Conservation (phyloP, 2,797 vertebrate genomes). For the Hippocampus kuda region DNA sequence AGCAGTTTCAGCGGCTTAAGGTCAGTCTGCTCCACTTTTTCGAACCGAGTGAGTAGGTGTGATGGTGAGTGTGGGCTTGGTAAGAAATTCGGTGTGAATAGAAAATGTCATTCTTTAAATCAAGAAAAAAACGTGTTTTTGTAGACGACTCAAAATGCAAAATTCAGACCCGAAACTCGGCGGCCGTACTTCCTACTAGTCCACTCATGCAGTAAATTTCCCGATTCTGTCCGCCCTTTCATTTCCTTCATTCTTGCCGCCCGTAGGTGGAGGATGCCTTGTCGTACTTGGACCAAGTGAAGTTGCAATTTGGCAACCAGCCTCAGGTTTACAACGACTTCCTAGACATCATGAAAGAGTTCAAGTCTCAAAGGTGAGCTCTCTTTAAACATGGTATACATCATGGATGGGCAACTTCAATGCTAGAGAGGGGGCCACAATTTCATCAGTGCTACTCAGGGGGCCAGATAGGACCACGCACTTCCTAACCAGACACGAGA, state of each 20-base stretch:
- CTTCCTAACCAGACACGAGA: no score
- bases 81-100: neutral
- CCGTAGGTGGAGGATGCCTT: constrained; percentile 95
- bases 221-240: neutral
- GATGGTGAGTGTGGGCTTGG: no score
- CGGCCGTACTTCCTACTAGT: no score
- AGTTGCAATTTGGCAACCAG: constrained; percentile 97
- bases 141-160: no score
- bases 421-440: no score
- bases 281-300: constrained; percentile 98
- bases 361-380: constrained; percentile 92
- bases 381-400: neutral
- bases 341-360: constrained; percentile 99
- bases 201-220: no score
- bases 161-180: no score
- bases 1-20: constrained; percentile 98
- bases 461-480: no score
- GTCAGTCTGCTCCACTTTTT: constrained; percentile 45
- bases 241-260: neutral
- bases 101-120: no score
- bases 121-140: no score
- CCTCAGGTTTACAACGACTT: constrained; percentile 99
- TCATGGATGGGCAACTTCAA: no score
- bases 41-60: neutral
- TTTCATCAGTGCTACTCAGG: no score